phyloP scores from a whole-genome alignment of 2,113 vertebrate genomes.

The Puffinus mauretanicus region DNA sequence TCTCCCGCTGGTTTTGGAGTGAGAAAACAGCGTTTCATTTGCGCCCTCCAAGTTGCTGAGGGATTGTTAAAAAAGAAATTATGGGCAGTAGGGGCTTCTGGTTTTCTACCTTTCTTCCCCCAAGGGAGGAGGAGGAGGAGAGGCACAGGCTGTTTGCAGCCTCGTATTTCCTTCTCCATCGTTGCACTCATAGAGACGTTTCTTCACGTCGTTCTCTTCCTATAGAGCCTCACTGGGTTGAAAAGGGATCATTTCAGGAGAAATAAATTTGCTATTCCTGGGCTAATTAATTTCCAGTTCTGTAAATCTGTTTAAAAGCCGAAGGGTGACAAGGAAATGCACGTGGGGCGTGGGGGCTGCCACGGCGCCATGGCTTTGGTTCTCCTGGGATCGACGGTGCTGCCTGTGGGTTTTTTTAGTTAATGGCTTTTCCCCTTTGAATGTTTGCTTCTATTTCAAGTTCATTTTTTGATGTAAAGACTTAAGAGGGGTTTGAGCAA shows the following conservation, averaged over 20 bases:
- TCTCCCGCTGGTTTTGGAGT: neutral
- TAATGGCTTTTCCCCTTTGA: neutral
- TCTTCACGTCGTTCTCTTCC: neutral
- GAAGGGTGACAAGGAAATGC: neutral
- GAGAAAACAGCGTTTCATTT: neutral
- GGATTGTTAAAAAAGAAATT: neutral
- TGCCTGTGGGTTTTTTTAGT: neutral
- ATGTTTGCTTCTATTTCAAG: neutral
- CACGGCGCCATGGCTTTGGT: neutral
- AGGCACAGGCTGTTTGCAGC: neutral
- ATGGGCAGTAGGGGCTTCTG: neutral
- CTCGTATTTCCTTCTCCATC: neutral
- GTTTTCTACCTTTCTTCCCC: neutral
- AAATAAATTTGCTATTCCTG: neutral
- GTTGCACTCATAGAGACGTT: neutral
- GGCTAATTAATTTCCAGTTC: neutral
- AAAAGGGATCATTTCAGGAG: neutral
- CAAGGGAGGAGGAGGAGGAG: neutral
- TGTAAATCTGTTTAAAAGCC: neutral
- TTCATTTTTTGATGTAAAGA: neutral
- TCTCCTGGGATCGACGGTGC: neutral
- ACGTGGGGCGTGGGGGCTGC: fast-evolving
- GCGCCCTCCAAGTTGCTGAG: neutral
- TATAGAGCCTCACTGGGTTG: neutral
- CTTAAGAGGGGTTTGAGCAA: neutral